Evolutionary conservation across 64 coral and sea anemone species (phyloP).

Genomic region (Catalaphyllia jardinei): DNA sequence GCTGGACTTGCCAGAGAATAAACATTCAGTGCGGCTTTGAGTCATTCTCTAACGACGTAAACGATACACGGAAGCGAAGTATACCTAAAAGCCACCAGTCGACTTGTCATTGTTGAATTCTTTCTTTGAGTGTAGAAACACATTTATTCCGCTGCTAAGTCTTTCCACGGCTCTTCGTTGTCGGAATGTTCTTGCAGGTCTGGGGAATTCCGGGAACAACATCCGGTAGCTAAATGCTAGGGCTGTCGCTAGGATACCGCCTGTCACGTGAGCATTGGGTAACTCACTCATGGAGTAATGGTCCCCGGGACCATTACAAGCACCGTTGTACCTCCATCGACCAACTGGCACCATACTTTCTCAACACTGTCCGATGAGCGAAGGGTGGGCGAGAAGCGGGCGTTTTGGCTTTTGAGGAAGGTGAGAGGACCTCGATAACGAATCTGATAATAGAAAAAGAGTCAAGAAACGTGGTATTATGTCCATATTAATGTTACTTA

Average conservation of each 20-base stretch:
- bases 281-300: constrained; percentile 34
- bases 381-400: neutral
- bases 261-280: constrained; percentile 4
- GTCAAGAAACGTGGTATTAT: neutral
- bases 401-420: neutral
- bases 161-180: constrained; percentile 17
- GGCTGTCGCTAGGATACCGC: neutral
- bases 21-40: no score
- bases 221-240: neutral
- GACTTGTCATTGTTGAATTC: neutral
- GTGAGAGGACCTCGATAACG: neutral
- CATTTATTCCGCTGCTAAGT: neutral
- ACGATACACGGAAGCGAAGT: neutral
- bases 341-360: constrained; percentile 5
- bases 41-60: neutral
- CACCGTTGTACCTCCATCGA: constrained; percentile 12
- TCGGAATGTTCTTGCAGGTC: neutral
- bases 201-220: constrained; percentile 27
- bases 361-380: neutral
- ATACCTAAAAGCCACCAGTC: neutral
- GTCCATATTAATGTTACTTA: no score
- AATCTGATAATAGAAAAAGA: neutral
- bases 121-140: constrained; percentile 9
- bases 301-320: constrained; percentile 19
- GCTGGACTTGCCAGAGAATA: no score